Evolutionary conservation across 2,888 invertebrate species (phyloP).

Genomic region (Nemapogon koenigi): DNA sequence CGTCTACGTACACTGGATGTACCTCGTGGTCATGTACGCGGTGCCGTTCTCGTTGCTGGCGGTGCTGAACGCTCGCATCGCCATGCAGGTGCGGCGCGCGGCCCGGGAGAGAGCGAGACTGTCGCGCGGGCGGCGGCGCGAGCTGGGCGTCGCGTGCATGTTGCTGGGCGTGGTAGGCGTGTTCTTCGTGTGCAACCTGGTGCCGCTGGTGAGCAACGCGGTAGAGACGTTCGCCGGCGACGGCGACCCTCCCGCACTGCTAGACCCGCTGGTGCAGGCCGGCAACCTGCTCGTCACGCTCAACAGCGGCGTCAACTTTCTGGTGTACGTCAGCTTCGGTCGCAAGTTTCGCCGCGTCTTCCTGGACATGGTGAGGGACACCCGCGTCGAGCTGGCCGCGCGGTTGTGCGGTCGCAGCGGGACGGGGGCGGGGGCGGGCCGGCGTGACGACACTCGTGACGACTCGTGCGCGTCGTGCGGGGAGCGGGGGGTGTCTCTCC

Average conservation of each 20-base stretch:
- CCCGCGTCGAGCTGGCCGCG: slow-evolving; percentile 51
- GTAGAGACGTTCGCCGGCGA: slow-evolving; percentile 74
- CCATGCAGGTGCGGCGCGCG: slow-evolving; percentile 87
- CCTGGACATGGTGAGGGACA: slow-evolving; percentile 78
- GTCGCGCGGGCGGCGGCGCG: slow-evolving; percentile 88
- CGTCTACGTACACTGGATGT: slow-evolving; percentile 93
- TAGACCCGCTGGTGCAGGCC: slow-evolving; percentile 75
- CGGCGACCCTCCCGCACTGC: slow-evolving; percentile 35
- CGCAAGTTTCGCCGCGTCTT: slow-evolving; percentile 94
- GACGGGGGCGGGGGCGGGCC: slow-evolving; percentile 47
- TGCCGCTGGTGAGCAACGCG: slow-evolving; percentile 86
- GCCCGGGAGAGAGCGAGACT: slow-evolving; percentile 89
- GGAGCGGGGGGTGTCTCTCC: slow-evolving; percentile 74
- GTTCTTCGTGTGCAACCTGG: slow-evolving; percentile 91
- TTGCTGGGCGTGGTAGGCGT: slow-evolving; percentile 92
- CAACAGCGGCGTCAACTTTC: slow-evolving; percentile 97
- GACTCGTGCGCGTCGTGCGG: slow-evolving; percentile 82
- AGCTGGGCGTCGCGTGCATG: slow-evolving; percentile 95
- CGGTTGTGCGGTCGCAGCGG: slow-evolving; percentile 73
- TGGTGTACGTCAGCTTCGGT: slow-evolving; percentile 97
- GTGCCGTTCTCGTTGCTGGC: slow-evolving; percentile 90
- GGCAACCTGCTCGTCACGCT: slow-evolving; percentile 94
- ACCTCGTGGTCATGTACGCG: slow-evolving; percentile 92
- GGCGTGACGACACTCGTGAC: slow-evolving; percentile 76
- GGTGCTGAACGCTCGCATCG: slow-evolving; percentile 90